Base-by-base conservation (phyloP, 2,113 vertebrate species). In the Brevimyrus niger region DNA sequence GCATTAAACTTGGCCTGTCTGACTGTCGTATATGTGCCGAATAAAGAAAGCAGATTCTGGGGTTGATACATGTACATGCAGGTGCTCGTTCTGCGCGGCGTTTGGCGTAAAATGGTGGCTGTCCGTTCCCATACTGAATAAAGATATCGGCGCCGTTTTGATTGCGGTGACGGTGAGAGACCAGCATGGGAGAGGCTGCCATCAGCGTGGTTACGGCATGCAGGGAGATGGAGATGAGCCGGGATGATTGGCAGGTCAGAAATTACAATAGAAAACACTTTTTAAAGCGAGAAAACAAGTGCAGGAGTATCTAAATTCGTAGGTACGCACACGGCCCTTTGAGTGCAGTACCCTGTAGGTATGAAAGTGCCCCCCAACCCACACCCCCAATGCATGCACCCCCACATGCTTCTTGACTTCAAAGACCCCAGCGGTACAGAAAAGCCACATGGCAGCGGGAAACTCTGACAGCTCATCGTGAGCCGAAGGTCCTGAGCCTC, bases 241-340 rank as follows among this genome's bases (percentile, higher is more conserved):
- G 44, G 10, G 82, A 23, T 84, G 44, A 84, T 23, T 84, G 82
- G 27, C 82, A 84, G 42, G 73, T 5, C 13, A 38, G 38, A 23
- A 46, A 84, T 84, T n/a, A 84, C 82, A 44, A 84, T 46, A 84
- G 82, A 84, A 47, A 84, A 84, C 44, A n/a, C 82, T 23, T n/a
- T 44, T 84, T 44, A 84, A 44, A 82, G 38, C 3, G 27, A 80
- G 44, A 84, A 84, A 84, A 84, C 82, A 84, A 80, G 35, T 46
- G 82, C 82, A 47, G 82, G 7, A 47, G 82, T 84, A 84, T 84
- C 82, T 84, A 84, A 84, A 84, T 84, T 84, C 38, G 44, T 8
- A 46, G 82, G 82, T 47, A 44, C 19, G 11, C 31, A 3, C 38
- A 42, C 19, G 7, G 82, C 35, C 73, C 44, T 47, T 84, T 84